phyloP scores from a whole-genome alignment of 2,797 vertebrate genomes.

The Podarcis siculus region DNA sequence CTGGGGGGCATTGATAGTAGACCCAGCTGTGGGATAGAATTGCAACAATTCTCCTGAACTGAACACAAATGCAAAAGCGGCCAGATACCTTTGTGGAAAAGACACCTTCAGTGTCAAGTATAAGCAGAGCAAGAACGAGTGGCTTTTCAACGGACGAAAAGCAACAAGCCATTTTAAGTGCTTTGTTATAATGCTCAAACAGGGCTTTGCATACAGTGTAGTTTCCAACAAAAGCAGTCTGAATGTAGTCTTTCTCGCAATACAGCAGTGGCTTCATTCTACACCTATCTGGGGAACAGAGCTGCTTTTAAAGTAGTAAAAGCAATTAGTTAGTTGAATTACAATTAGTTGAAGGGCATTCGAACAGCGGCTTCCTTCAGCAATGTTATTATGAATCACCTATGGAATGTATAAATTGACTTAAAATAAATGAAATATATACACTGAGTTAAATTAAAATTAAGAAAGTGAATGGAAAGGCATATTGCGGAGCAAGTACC shows the following conservation, averaged over 20 bases:
- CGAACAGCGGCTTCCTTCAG: not conserved
- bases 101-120: not conserved
- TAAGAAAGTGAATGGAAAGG: not conserved
- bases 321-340: no score
- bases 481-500: not conserved
- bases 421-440: no score
- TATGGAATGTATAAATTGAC: no score
- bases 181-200: no score
- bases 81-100: not conserved
- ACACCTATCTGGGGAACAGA: not conserved
- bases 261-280: not conserved
- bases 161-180: not conserved
- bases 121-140: not conserved
- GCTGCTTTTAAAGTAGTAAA: not conserved
- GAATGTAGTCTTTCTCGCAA: not conserved
- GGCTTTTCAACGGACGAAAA: not conserved
- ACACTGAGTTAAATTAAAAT: no score
- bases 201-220: no score
- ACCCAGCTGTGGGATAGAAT: not conserved
- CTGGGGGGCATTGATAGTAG: not conserved
- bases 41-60: not conserved
- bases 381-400: not conserved
- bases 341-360: not conserved
- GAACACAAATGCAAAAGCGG: not conserved
- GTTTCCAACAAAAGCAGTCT: not conserved